Base-by-base conservation (phyloP, 2,113 vertebrate species). In the cattle (Bos taurus) region DNA sequence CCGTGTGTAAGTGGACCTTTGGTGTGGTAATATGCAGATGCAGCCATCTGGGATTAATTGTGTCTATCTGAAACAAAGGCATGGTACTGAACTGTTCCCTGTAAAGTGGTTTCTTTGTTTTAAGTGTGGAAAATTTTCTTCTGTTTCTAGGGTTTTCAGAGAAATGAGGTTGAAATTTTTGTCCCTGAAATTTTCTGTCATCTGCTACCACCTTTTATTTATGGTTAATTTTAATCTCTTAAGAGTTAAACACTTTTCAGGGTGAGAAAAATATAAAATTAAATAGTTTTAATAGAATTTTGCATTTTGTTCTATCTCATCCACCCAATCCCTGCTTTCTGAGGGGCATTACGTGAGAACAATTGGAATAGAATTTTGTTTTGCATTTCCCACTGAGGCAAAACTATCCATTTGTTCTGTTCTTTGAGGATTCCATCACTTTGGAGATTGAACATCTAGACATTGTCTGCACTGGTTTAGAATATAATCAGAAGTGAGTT, bases 331-430 rank as follows among this genome's bases (percentile, higher is more conserved):
- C 6, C 28, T 77, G 57, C 28, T 92, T 92, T 96, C 19, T 84
- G 28, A 94, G 57, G 21, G 78, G 19, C 23, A 87, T 87, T 90
- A 78, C 8, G 16, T 74, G 28, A 89, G 10, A 91, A 80, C 74
- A 91, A 52, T 80, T 92, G 50, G 11, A 90, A 64, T 60, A 74
- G 33, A 89, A 28, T 21, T 81, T 54, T 88, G 12, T 54, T 95
- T 94, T 95, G 14, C 26, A 50, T 91, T 97, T 94, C 43, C 90
- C 30, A 23, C 43, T n/a, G 16, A 97, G 50, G 30, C 43, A 87
- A 36, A 95, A 30, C 19, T 11, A 19, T n/a, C 11, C 5, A 2
- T 89, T 78, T 97, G 50, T 91, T 59, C 40, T 80, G 0, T 64
- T 86, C 23, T 46, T 83, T 67, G 36, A 94, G 71, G 86, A 36